Conservation (phyloP, 2,113 vertebrate genomes). For the Geococcyx californianus region DNA sequence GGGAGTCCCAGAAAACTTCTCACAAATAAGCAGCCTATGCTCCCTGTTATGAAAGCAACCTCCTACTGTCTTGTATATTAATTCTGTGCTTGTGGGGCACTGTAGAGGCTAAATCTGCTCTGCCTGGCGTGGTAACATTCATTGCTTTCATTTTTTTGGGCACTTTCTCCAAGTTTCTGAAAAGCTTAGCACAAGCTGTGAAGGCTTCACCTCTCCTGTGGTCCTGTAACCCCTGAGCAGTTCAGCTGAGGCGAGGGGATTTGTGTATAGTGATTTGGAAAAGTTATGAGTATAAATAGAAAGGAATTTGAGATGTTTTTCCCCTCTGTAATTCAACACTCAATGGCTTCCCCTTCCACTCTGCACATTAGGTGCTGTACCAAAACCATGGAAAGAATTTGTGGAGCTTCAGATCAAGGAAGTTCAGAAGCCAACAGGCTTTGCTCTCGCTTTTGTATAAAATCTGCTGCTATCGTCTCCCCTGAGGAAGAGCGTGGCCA, state of each 20-base stretch:
- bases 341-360: slow-evolving; percentile 62
- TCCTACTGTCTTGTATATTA: slow-evolving; percentile 14
- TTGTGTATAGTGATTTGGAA: slow-evolving; percentile 64
- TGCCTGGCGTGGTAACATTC: neutral
- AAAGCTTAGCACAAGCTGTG: neutral
- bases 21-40: neutral
- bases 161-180: slow-evolving; percentile 26
- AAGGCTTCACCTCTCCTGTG: slow-evolving; percentile 50
- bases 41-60: slow-evolving; percentile 40
- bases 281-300: slow-evolving; percentile 68
- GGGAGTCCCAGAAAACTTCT: slow-evolving; percentile 51
- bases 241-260: slow-evolving; percentile 67
- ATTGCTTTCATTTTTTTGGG: slow-evolving; percentile 20
- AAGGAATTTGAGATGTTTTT: slow-evolving; percentile 69
- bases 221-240: slow-evolving; percentile 22
- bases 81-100: neutral
- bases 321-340: slow-evolving; percentile 62
- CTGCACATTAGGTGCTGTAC: slow-evolving; percentile 51
- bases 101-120: neutral
- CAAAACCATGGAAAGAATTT: slow-evolving; percentile 53
- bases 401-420: slow-evolving; percentile 30
- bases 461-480: neutral
- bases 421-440: slow-evolving; percentile 14
- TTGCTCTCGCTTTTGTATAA: neutral
- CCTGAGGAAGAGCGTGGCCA: neutral